Conservation (phyloP, 2,888 invertebrate genomes). For the Drosophila kanekoi region DNA sequence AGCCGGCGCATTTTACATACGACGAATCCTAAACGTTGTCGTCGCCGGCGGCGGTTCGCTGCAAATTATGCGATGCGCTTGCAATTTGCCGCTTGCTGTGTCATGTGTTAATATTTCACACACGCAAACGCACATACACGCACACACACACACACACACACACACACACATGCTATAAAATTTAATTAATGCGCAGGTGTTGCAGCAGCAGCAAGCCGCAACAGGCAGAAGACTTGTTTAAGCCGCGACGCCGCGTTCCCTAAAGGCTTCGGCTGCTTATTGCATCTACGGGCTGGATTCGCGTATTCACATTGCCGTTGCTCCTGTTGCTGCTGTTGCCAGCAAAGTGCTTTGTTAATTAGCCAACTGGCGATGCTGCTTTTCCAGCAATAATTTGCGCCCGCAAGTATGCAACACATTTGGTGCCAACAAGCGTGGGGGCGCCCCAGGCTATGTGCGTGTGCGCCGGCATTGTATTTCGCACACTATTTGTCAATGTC, state of each 20-base stretch:
- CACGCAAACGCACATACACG: slow-evolving; percentile 12
- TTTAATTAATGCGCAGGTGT: slow-evolving; percentile 69
- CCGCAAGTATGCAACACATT: slow-evolving; percentile 77
- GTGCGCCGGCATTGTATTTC: slow-evolving; percentile 63
- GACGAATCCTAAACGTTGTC: slow-evolving; percentile 60
- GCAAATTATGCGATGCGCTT: slow-evolving; percentile 69
- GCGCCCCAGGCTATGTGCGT: slow-evolving; percentile 9
- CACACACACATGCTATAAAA: slow-evolving; percentile 59
- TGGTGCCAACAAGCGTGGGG: slow-evolving; percentile 51
- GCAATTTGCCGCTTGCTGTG: slow-evolving; percentile 63
- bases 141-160: slow-evolving; percentile 1
- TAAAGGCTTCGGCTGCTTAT: slow-evolving; percentile 32
- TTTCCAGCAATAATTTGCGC: slow-evolving; percentile 72
- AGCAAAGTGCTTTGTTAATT: slow-evolving; percentile 79
- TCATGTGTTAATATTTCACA: slow-evolving; percentile 66
- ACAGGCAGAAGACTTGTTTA: slow-evolving; percentile 42
- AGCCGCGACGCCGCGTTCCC: slow-evolving; percentile 22
- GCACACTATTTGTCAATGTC: slow-evolving; percentile 78
- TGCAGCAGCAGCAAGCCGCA: slow-evolving; percentile 25
- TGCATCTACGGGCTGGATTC: slow-evolving; percentile 24
- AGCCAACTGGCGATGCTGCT: slow-evolving; percentile 70
- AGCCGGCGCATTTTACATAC: slow-evolving; percentile 15
- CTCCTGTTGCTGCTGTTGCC: slow-evolving; percentile 43
- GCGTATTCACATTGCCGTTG: slow-evolving; percentile 12
- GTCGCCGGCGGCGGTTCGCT: slow-evolving; percentile 39